These are phyloP conservation scores for Aphaenogaster floridana DNA, from an alignment of 1,140 invertebrate genomes.

Conservation along the genomic window DNA sequence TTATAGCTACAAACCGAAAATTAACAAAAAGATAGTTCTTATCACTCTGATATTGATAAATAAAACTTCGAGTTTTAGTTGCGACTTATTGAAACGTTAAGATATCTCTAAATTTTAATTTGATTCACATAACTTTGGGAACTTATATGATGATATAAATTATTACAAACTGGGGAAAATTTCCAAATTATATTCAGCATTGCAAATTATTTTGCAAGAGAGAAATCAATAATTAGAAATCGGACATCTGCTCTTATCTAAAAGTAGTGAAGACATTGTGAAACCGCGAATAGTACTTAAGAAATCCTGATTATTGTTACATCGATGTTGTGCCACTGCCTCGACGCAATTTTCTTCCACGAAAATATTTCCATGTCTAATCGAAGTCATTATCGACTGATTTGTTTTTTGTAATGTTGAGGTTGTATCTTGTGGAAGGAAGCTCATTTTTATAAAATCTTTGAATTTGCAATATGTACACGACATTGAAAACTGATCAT, in stretches of 20 bases:
- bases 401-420: background rate
- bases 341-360: slow-evolving; percentile 41
- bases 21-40: slow-evolving; percentile 5
- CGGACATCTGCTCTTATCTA: background rate
- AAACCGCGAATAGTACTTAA: slow-evolving; percentile 43
- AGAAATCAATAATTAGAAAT: slow-evolving; percentile 13
- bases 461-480: background rate
- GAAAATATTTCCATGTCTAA: slow-evolving; percentile 32
- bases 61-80: background rate
- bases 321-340: slow-evolving; percentile 32
- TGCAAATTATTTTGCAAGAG: background rate
- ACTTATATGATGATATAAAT: background rate
- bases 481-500: background rate
- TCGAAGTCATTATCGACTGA: slow-evolving; percentile 4
- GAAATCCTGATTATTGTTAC: slow-evolving; percentile 47
- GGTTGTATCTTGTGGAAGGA: background rate
- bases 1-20: background rate
- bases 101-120: slow-evolving; percentile 7
- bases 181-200: background rate
- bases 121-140: background rate
- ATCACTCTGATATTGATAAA: slow-evolving; percentile 15
- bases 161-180: background rate
- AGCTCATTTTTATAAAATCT: slow-evolving; percentile 6
- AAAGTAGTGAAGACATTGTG: slow-evolving; percentile 2
- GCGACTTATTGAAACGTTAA: background rate